A percentile compares a stretch with the other conserved stretches of the same genome.
Conservation (phyloP, 2,888 invertebrate genomes). For the Apamea sordens region DNA sequence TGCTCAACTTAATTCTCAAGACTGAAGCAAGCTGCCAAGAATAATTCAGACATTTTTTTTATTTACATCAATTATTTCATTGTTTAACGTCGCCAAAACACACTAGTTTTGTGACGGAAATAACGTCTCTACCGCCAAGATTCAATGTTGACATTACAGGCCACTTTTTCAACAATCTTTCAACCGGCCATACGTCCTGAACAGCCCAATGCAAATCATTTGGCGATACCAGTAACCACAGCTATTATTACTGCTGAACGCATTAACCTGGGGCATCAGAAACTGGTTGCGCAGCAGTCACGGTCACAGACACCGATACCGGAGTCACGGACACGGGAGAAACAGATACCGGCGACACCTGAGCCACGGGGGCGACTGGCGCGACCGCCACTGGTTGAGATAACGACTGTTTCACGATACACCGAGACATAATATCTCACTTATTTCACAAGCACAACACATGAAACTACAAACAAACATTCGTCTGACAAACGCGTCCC, state of each 20-base stretch:
- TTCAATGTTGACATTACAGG: constrained; percentile 63
- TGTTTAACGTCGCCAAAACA: constrained; percentile 50
- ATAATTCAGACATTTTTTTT: constrained; percentile 49
- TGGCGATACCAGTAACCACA: constrained; percentile 16
- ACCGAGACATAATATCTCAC: constrained; percentile 83
- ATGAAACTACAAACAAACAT: constrained; percentile 71
- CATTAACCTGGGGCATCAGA: constrained; percentile 77
- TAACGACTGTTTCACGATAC: constrained; percentile 88
- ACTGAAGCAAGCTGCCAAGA: constrained; percentile 43
- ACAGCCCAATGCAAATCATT: constrained; percentile 20
- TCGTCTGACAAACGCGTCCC: constrained; percentile 79
- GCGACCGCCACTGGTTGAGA: constrained; percentile 78
- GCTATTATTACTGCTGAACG: constrained; percentile 12
- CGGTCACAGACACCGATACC: constrained; percentile 68
- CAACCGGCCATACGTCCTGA: constrained; percentile 10
- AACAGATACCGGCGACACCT: constrained; percentile 69
- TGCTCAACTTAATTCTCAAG: neutral
- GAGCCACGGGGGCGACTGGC: constrained; percentile 67
- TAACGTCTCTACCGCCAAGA: constrained; percentile 46
- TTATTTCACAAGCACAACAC: constrained; percentile 70
- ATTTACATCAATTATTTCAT: constrained; percentile 55
- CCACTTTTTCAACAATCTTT: constrained; percentile 39
- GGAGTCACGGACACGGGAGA: constrained; percentile 73
- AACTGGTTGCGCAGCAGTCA: constrained; percentile 69
- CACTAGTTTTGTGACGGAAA: constrained; percentile 56